Base-by-base conservation (phyloP, 2,888 invertebrate genomes). In the Drosophila meridiana region DNA sequence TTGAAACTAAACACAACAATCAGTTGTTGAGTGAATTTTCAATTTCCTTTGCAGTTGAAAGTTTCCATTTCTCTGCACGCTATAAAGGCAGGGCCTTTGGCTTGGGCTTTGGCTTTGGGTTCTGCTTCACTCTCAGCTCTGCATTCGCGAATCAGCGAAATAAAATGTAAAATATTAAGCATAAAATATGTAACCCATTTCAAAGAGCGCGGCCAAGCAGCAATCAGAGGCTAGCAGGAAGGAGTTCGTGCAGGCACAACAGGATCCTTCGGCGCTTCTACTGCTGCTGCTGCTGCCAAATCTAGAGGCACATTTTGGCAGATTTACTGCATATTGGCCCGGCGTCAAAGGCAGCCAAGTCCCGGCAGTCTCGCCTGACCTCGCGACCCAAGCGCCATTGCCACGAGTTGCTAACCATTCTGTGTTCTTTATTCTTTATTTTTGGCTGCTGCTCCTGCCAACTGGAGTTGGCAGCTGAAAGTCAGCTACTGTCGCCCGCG, bases 281-380 rank as follows among this genome's bases (percentile, higher is more conserved):
- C 71, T 57, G 50, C 47, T 63, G 66, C 71, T 57, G n/a, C 66
- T 64, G 73, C 78, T 60, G 89, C 88, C 87, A 88, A 88, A 83
- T 87, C 88, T 87, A 87, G 83, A 88, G 84, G 84, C 90, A 90
- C 88, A 91, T 90, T 83, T 91, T 88, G 90, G 90, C 89, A 92
- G 92, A 92, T 92, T 92, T 92, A 92, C 92, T 92, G 92, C 92
- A 92, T 92, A 92, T 92, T 92, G 92, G 92, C 91, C 92, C 82
- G 91, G 90, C 92, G 92, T 92, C 92, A 92, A 92, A 92, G 90
- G 87, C 92, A 92, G 89, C 85, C 85, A 77, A 84, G 74, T 74
- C 76, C 75, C 78, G 70, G 71, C 73, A 77, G 78, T 82, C 65
- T 68, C 47, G 53, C 58, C 77, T 64, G 63, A 67, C 58, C 69